A percentile compares a stretch with the other conserved stretches of the same genome.
These are phyloP conservation scores for Xenus cinereus DNA, from an alignment of 2,113 vertebrate species.

Conservation along the genomic window DNA sequence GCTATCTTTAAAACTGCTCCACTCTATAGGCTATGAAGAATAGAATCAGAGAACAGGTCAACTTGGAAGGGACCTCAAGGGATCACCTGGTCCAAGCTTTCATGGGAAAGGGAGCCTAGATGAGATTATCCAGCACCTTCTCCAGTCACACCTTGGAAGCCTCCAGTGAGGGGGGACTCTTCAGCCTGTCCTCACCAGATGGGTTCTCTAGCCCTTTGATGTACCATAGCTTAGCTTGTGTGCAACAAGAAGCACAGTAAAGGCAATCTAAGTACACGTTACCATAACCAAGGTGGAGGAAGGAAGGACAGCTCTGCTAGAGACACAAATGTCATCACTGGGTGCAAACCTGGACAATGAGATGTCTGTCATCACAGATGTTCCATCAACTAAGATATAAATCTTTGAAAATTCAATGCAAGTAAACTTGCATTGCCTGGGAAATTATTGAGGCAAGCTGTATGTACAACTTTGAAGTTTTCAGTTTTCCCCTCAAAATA, in stretches of 20 bases:
- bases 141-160: neutral
- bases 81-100: neutral
- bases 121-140: neutral
- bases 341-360: neutral
- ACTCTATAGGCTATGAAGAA: neutral
- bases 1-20: neutral
- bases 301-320: neutral
- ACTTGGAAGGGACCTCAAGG: neutral
- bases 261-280: neutral
- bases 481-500: neutral
- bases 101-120: neutral
- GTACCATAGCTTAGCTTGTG: neutral
- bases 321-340: neutral
- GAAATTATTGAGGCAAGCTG: neutral
- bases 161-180: neutral
- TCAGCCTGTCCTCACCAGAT: neutral
- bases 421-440: neutral
- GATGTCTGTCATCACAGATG: neutral
- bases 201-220: neutral
- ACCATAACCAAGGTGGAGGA: neutral
- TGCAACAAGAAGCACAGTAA: neutral
- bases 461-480: neutral
- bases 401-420: neutral
- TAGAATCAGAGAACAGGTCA: neutral
- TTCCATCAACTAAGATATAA: neutral